Evolutionary conservation across 2,888 invertebrate species (phyloP).

Genomic region (Dasypogon diadema): DNA sequence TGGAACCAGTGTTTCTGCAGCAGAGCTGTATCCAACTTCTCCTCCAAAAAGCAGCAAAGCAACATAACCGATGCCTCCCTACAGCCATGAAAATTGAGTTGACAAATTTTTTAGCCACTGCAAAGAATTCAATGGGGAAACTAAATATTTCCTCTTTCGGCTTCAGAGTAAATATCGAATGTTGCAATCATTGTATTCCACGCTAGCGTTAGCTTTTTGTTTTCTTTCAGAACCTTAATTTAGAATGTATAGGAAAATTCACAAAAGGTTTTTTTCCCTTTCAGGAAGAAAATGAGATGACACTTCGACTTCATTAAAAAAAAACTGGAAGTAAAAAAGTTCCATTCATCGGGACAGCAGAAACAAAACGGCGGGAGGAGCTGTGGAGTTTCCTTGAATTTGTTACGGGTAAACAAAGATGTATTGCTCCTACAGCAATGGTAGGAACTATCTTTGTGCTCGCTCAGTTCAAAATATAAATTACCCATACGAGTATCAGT

Average conservation of each 20-base stretch:
- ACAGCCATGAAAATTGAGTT: no score
- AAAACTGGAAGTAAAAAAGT: conserved; percentile 1
- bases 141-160: neutral
- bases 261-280: conserved; percentile 21
- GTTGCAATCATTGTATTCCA: neutral
- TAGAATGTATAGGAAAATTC: neutral
- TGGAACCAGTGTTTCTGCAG: no score
- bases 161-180: neutral
- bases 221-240: neutral
- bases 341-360: neutral
- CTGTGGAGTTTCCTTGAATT: conserved; percentile 11
- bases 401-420: conserved; percentile 30
- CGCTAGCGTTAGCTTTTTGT: neutral
- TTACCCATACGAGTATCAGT: conserved; percentile 34
- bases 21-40: no score
- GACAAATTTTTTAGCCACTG: no score
- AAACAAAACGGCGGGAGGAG: neutral
- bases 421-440: conserved; percentile 47
- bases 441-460: conserved; percentile 40
- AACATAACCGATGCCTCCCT: no score
- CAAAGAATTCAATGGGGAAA: neutral
- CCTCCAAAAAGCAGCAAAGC: no score
- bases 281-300: conserved; percentile 39
- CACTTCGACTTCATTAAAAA: conserved; percentile 18
- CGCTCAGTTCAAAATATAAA: conserved; percentile 51